Evolutionary conservation across 2,113 vertebrate species (phyloP).

Genomic region (Macroglossus sobrinus): DNA sequence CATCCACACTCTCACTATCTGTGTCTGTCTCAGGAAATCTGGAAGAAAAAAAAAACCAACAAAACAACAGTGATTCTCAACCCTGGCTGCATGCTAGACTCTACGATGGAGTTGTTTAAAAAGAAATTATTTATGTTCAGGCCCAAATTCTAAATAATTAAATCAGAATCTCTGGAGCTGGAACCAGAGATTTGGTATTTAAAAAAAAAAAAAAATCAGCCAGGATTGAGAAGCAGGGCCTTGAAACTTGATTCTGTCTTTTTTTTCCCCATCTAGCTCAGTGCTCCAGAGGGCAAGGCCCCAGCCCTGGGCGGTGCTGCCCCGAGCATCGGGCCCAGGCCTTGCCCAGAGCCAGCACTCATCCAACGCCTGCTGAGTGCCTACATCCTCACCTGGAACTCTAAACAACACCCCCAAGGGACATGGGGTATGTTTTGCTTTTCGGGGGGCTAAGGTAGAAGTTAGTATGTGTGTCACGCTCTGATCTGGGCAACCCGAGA

Average conservation of each 20-base stretch:
- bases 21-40: not conserved
- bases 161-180: not conserved
- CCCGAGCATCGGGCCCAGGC: fast-evolving
- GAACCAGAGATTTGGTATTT: not conserved
- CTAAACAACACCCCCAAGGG: not conserved
- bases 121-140: not conserved
- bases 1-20: not conserved
- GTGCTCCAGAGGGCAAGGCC: not conserved
- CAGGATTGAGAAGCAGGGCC: not conserved
- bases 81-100: not conserved
- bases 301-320: fast-evolving
- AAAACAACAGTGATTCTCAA: not conserved
- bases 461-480: not conserved
- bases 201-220: not conserved
- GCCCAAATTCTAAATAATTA: not conserved
- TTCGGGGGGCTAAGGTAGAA: not conserved
- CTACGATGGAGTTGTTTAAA: not conserved
- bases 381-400: fast-evolving
- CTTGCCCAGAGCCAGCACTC: fast-evolving
- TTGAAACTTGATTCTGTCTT: fast-evolving
- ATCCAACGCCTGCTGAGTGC: fast-evolving
- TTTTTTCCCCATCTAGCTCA: too few species aligned
- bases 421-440: not conserved
- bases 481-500: not conserved
- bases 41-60: too few species aligned